These are phyloP conservation scores for Galbula dea DNA, from an alignment of 2,113 vertebrate species.

Conservation along the genomic window DNA sequence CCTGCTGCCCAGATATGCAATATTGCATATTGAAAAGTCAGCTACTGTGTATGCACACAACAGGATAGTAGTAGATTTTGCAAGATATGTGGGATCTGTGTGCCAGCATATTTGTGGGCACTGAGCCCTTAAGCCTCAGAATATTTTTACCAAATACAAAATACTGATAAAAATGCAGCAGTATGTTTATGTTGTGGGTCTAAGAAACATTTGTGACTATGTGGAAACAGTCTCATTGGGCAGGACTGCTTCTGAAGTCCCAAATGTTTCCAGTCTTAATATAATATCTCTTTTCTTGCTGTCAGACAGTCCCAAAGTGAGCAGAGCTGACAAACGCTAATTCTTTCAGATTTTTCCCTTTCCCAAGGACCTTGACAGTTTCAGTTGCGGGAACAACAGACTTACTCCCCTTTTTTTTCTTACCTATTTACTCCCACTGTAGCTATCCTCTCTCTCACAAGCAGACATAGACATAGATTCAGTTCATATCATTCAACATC, in stretches of 20 bases:
- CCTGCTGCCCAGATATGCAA: slow-evolving; percentile 9
- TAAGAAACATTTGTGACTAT: slow-evolving; percentile 22
- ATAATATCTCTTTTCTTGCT: not conserved
- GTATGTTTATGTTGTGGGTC: not conserved
- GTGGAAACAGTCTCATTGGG: slow-evolving; percentile 21
- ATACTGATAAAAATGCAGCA: slow-evolving; percentile 44
- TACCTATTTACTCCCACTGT: not conserved
- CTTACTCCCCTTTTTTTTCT: not conserved
- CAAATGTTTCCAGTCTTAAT: not conserved
- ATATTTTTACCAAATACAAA: slow-evolving; percentile 23
- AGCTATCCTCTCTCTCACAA: not conserved
- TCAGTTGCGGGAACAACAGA: not conserved
- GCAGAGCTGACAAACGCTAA: slow-evolving; percentile 7
- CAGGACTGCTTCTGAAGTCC: not conserved
- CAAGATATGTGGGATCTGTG: not conserved
- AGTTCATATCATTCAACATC: not conserved
- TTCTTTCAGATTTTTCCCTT: slow-evolving; percentile 1
- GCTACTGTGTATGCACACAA: not conserved
- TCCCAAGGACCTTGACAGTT: slow-evolving; percentile 1
- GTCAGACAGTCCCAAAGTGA: slow-evolving; percentile 24
- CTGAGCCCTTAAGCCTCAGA: slow-evolving; percentile 54
- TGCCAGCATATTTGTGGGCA: slow-evolving; percentile 31
- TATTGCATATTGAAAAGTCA: not conserved
- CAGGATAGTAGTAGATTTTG: not conserved
- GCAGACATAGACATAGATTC: not conserved